Conservation (phyloP, 2,113 vertebrate genomes). For the Copsychus sechellarum region DNA sequence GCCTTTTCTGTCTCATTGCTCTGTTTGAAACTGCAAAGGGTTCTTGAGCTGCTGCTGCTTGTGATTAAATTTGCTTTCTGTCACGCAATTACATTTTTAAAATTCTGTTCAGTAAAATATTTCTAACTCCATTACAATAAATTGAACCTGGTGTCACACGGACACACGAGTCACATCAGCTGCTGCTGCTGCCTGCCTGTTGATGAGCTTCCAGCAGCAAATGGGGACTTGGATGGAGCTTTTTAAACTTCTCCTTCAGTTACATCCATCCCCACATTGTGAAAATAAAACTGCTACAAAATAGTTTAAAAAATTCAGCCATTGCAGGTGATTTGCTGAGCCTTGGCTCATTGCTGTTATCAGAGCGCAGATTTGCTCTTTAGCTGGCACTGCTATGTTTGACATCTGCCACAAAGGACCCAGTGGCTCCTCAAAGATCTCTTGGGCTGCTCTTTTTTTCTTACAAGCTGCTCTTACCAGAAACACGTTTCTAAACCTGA, state of each 20-base stretch:
- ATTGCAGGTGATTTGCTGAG: constrained; percentile 12
- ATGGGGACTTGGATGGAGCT: not conserved
- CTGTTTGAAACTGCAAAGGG: not conserved
- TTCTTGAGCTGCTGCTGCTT: not conserved
- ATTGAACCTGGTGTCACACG: not conserved
- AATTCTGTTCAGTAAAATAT: constrained; percentile 10
- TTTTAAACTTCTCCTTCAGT: not conserved
- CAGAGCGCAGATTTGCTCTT: constrained; percentile 32
- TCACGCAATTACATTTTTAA: not conserved
- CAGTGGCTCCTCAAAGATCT: not conserved
- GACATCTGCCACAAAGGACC: constrained; percentile 29
- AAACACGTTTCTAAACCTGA: not conserved
- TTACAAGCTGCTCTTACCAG: not conserved
- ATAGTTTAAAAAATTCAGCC: not conserved
- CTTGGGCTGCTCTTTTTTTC: not conserved
- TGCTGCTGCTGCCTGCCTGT: not conserved
- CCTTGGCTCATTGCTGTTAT: not conserved
- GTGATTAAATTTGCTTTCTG: constrained; percentile 15
- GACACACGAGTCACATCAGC: not conserved
- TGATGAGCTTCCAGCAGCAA: not conserved
- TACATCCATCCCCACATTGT: not conserved
- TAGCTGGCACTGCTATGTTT: not conserved
- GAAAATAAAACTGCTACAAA: constrained; percentile 2
- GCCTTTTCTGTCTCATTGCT: not conserved
- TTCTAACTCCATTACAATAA: constrained; percentile 18